Percentiles rank a stretch among this genome's conserved stretches.
These are phyloP conservation scores for Elmis aenea DNA, from an alignment of 2,888 invertebrate species.

Conservation along the genomic window DNA sequence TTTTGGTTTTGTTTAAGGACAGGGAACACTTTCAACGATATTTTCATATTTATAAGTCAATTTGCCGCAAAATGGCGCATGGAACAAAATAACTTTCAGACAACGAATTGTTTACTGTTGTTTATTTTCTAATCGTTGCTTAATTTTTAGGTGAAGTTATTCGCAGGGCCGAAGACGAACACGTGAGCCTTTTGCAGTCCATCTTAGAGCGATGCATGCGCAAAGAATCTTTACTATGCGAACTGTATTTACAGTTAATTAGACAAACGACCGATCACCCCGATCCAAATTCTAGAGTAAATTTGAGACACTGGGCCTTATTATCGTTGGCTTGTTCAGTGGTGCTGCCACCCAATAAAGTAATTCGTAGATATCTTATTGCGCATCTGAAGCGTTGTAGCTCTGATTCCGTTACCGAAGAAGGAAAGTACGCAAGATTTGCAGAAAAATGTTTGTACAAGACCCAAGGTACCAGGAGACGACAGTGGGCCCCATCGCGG, in stretches of 20 bases:
- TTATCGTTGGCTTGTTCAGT: constrained; percentile 76
- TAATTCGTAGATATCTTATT: constrained; percentile 79
- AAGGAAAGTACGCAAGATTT: constrained; percentile 90
- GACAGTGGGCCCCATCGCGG: constrained; percentile 86
- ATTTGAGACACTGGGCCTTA: constrained; percentile 88
- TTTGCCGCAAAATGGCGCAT: too few relatives aligned
- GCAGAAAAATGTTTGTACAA: constrained; percentile 79
- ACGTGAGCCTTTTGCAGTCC: constrained; percentile 81
- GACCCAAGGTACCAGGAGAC: constrained; percentile 68
- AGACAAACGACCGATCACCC: constrained; percentile 90
- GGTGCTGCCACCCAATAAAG: constrained; percentile 80
- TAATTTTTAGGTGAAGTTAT: constrained; percentile 56
- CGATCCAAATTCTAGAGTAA: constrained; percentile 81
- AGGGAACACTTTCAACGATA: too few relatives aligned
- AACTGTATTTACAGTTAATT: constrained; percentile 85
- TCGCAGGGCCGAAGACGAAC: constrained; percentile 78
- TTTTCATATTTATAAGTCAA: too few relatives aligned
- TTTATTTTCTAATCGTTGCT: too few relatives aligned
- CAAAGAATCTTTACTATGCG: constrained; percentile 81
- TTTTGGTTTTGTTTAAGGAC: too few relatives aligned
- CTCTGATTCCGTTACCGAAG: constrained; percentile 82
- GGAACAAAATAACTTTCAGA: too few relatives aligned
- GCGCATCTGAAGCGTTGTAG: constrained; percentile 87
- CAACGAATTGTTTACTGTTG: too few relatives aligned
- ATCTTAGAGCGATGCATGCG: constrained; percentile 88